Percentiles rank a stretch among this genome's conserved stretches.
These are phyloP conservation scores for Sus cebifrons DNA, from an alignment of 2,797 vertebrate genomes.

Conservation along the genomic window DNA sequence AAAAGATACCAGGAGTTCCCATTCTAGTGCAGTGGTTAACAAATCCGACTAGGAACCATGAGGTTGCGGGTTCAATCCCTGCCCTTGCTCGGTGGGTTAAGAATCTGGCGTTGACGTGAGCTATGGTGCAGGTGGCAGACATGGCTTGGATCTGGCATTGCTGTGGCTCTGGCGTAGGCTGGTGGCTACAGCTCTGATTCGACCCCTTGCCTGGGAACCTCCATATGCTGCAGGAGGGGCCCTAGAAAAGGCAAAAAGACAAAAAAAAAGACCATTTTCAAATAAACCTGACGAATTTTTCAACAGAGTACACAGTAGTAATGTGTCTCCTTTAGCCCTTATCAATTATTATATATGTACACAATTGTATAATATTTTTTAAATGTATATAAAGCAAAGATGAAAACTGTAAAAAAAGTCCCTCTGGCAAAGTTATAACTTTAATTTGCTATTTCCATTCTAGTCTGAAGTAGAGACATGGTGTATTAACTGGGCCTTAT, in stretches of 20 bases:
- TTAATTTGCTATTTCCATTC: background rate
- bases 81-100: no score
- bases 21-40: no score
- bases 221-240: no score
- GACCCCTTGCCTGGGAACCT: no score
- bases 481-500: background rate
- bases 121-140: no score
- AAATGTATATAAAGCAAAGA: background rate
- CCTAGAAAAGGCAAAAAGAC: no score
- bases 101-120: no score
- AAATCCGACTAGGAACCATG: no score
- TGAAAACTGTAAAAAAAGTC: background rate
- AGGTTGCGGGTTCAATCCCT: no score
- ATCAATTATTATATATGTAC: background rate
- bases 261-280: background rate
- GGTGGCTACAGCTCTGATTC: no score
- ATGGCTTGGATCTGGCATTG: no score
- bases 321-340: background rate
- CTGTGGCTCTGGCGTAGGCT: no score
- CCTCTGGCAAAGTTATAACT: background rate
- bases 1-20: background rate
- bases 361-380: background rate
- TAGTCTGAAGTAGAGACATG: background rate
- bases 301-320: background rate
- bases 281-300: conserved; percentile 21